Base-by-base conservation (phyloP, 2,113 vertebrate genomes). In the Hypanus sabinus region DNA sequence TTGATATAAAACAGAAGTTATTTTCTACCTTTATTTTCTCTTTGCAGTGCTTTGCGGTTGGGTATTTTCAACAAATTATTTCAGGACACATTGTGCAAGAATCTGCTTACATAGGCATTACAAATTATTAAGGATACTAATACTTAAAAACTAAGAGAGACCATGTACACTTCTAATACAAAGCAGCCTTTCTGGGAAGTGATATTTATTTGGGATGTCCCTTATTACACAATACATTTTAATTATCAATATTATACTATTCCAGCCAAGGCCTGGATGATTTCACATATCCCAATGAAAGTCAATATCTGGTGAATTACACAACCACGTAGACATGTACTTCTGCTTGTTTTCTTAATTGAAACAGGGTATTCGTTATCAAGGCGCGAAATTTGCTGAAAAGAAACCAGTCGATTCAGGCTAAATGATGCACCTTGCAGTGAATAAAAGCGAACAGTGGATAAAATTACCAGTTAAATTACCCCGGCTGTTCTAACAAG, bases 391-490 rank as follows among this genome's bases (percentile, higher is more conserved):
- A 73, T 71, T 38, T 46, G 22, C 70, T 93, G 11, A 18, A 93
- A 73, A 71, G 22, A 93, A 93, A 75, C 68, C 24, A 46, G 22
- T 55, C 68, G 36, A 46, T 93, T 93, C 68, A 55, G 38, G 65
- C 71, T 93, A 93, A 93, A 93, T 38, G 91, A 93, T 93, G 85
- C 85, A 90, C 33, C 68, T 93, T 73, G 68, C 91, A 93, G 91
- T 55, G 91, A 93, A 93, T 93, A 73, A 73, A 93, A 5, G 91
- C 38, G 91, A 55, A 75, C 36, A 9, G 68, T 24, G 68, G 91
- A 93, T 93, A 71, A 93, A 71, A 73, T 93, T 71, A 30, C 91
- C 70, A 93, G 91, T 93, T 70, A 70, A 93, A 73, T 93, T 70
- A 93, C 65, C 65, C 90, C 62, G 90, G 22, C 68, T 73, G 90